These are phyloP conservation scores for Eudyptes chrysolophus DNA, from an alignment of 2,113 vertebrate species.

Conservation along the genomic window DNA sequence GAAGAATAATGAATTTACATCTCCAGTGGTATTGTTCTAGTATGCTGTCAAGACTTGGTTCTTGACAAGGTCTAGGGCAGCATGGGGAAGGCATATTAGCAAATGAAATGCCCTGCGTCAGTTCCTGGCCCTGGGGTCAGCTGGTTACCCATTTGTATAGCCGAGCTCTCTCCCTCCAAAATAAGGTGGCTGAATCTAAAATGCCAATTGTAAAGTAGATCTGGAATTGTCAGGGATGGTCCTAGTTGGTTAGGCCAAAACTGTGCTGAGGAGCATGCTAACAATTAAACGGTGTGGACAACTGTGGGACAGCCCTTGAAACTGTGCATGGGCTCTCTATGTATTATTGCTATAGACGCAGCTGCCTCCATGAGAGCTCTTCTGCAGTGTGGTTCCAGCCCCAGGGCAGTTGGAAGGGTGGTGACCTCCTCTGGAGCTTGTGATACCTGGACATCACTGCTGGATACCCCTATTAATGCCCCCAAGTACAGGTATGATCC, in stretches of 20 bases:
- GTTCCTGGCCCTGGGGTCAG: background rate
- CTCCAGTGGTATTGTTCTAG: background rate
- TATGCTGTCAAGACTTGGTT: background rate
- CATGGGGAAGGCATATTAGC: background rate
- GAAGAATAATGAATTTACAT: background rate
- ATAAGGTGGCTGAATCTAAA: background rate
- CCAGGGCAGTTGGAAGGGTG: background rate
- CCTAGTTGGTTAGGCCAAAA: background rate
- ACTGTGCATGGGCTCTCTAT: background rate
- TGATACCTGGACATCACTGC: background rate
- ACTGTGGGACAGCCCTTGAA: background rate
- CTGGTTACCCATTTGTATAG: background rate
- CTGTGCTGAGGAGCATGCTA: fast-evolving
- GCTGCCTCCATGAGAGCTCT: background rate
- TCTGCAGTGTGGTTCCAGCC: background rate
- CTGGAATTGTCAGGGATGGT: background rate
- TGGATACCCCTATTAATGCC: background rate
- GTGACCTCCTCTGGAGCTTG: background rate
- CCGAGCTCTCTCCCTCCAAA: background rate
- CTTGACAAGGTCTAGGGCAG: background rate
- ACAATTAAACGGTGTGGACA: background rate
- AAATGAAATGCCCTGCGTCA: background rate
- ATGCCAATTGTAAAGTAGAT: background rate
- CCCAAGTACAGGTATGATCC: fast-evolving
- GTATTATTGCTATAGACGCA: fast-evolving